Evolutionary conservation across 2,888 invertebrate species (phyloP), one percentile per base, ranked within the genome.

Genomic region (Acrobeloides nanus): DNA sequence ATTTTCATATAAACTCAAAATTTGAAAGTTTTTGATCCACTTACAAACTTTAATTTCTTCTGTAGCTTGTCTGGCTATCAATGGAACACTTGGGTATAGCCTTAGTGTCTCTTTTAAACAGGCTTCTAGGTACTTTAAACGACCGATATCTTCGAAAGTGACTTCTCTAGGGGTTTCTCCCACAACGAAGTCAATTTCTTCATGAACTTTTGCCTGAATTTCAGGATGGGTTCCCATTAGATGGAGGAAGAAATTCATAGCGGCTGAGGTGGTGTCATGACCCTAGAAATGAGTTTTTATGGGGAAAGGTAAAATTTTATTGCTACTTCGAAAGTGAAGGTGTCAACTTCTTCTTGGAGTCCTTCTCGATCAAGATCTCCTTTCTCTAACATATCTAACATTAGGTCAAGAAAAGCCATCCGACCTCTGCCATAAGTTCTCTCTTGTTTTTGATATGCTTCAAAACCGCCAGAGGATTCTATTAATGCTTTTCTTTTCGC

Each of bases 241-340:
- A 60, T 85, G 85, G 4, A 88, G 78, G 58, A 85, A 84, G 80
- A 89, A 90, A 74, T 86, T 87, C 59, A 87, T 85, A 1, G 86
- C 87, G 27, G 89, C 85, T 12, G 85, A 84, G 1, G 85, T 86
- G 8, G 86, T 86, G 69, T 86, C 86, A 74, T 86, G 86, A 8
- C 85, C 86, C 82, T 89, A 84, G 39, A 56, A 49, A 48, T 38
- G 32, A 12, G 32, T n/a, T n/a, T n/a, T n/a, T 20, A 17, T 38
- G 32, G 41, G 10, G 17, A 38, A 38, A 10, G 7, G 21, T 38
- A 38, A 42, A 42, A 35, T 10, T 7, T 4, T 10, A 8, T 10
- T 6, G 20, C 8, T 35, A 62, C 68, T 58, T 70, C 71, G 47
- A 71, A 71, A 35, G 66, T 70, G 49, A 71, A 71, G 6, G 71